Base-by-base conservation (phyloP, 2,888 invertebrate genomes). In the Dusona sp. region DNA sequence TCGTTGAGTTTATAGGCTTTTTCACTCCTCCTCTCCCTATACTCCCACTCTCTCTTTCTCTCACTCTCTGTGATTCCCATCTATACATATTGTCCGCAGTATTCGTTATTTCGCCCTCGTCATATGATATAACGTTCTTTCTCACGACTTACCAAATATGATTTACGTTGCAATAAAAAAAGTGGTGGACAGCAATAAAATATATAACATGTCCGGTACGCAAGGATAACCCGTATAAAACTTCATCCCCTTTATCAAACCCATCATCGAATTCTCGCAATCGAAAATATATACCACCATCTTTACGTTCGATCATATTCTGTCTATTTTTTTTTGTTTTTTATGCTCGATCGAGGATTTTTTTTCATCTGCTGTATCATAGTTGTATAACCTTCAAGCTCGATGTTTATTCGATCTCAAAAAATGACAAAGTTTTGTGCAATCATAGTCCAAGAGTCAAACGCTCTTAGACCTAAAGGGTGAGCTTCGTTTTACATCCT, bases 101-200 rank as follows among this genome's bases (percentile, higher is more conserved):
- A 61, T 57, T 57, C 25, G n/a, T 61, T 68, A 22, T 61, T 51
- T 72, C 61, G 38, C 22, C 16, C 38, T 13, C 57, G 75, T 73
- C 73, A 25, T 45, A 87, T 89, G 88, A 89, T 90, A 91, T 90
- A 87, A 88, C 68, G 51, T 75, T 48, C 48, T 11, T 22, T n/a
- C 33, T 80, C 88, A 75, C 88, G 90, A 91, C 91, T 91, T 91
- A 92, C 91, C 90, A 89, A 93, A 92, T 91, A 91, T 92, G 92
- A 92, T 92, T 92, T 92, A 93, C 90, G 87, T 83, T 85, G 89
- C 91, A 90, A 91, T 93, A 91, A 92, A 92, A 91, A 91, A 90
- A 90, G 57, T 57, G 22, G 89, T 81, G 88, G 88, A 85, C 89
- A 90, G 87, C 89, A 90, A 92, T 92, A 90, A 92, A 92, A 91